Evolutionary conservation across 2,113 vertebrate species (phyloP).

Genomic region (Gallinago undulata): DNA sequence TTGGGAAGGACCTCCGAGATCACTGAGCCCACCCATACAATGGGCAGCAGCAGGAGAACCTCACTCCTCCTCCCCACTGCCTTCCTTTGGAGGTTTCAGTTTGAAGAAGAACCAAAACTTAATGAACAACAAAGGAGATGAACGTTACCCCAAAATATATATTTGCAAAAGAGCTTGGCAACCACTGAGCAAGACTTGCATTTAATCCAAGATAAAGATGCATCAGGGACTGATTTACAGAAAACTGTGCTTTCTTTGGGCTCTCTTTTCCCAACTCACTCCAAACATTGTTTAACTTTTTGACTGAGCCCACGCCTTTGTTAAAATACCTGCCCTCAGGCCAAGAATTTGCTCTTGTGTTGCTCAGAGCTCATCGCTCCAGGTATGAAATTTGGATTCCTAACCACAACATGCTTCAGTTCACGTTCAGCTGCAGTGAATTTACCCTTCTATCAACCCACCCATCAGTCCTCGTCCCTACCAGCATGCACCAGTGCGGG

Average conservation of each 20-base stretch:
- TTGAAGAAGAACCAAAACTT: background rate
- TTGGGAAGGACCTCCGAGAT: too few species aligned
- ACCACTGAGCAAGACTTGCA: background rate
- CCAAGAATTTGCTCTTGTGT: background rate
- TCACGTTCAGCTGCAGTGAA: background rate
- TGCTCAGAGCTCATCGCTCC: background rate
- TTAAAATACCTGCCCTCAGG: background rate
- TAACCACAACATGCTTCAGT: background rate
- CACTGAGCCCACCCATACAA: too few species aligned
- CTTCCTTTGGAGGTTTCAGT: background rate
- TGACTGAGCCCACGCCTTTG: fast-evolving
- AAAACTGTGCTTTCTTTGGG: background rate
- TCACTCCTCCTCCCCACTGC: background rate
- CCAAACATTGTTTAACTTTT: background rate
- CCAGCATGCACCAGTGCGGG: background rate
- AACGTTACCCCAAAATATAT: background rate
- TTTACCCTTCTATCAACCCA: background rate
- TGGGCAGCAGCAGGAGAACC: fast-evolving
- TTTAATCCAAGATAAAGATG: background rate
- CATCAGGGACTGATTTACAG: background rate
- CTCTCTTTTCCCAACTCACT: background rate
- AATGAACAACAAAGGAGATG: background rate
- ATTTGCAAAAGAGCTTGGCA: background rate
- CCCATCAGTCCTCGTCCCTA: background rate
- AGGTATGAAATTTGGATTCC: background rate